Evolutionary conservation across 2,797 vertebrate species (phyloP).

Genomic region (Nannoperca obscura): DNA sequence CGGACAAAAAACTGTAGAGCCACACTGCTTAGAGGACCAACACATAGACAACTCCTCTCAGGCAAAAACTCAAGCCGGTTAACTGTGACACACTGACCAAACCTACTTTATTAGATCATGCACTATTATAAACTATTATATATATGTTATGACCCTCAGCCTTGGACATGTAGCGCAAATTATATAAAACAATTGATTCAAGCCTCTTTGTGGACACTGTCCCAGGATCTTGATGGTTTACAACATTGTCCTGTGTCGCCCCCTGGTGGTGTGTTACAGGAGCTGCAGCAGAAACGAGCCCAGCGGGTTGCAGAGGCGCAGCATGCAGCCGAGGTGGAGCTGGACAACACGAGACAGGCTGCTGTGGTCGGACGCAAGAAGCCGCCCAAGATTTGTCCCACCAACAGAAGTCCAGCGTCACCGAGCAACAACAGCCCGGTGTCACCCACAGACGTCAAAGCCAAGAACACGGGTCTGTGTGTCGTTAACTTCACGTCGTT

Average conservation of each 20-base stretch:
- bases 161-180: neutral
- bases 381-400: conserved; percentile 62
- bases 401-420: conserved; percentile 34
- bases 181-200: neutral
- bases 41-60: neutral
- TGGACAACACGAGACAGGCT: conserved; percentile 58
- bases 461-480: conserved; percentile 87
- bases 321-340: conserved; percentile 69
- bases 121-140: neutral
- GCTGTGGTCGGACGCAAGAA: conserved; percentile 79
- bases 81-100: neutral
- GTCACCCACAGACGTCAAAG: conserved; percentile 77
- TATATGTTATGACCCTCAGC: too few relatives aligned
- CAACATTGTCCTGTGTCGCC: conserved; percentile 1
- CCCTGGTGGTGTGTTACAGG: conserved; percentile 77
- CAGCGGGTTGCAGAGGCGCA: conserved; percentile 77
- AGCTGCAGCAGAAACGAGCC: conserved; percentile 91
- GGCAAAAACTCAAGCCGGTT: neutral
- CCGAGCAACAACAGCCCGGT: conserved; percentile 63
- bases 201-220: neutral
- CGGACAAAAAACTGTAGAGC: neutral
- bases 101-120: neutral
- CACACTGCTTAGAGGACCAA: neutral
- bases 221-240: neutral
- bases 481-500: neutral